Evolutionary conservation across 1,140 invertebrate genomes (phyloP), one percentile per base, ranked within the genome.

Genomic region (Aphaenogaster ashmeadi): DNA sequence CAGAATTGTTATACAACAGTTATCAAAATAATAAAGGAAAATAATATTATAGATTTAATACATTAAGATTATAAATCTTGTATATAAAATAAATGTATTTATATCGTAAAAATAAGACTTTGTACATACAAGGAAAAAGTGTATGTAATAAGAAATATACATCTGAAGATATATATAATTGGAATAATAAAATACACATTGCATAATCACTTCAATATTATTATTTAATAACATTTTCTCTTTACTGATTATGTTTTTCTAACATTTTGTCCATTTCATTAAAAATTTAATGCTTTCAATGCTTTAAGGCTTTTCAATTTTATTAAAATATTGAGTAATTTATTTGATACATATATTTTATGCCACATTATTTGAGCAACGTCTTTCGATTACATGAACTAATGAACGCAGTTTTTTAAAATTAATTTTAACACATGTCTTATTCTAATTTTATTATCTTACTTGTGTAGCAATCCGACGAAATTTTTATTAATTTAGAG

Each of bases 41-140:
- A 62, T 60, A 62, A 62, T 27, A 77, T 78, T n/a, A 56, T 27
- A 79, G 7, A 21, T 64, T 79, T 66, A 66, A 52, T 33, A 4
- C 8, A 4, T 62, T 78, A 60, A 21, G 3, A n/a, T 66, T 38
- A 38, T 41, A 21, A 41, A 18, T 33, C 8, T 66, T 66, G 36
- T 66, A 41, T 5, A 41, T 66, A 21, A 66, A 41, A 9, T 56
- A 27, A 8, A 44, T 56, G 33, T 18, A 38, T 9, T 66, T 66
- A 18, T 21, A 66, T 66, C 3, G 3, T 66, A 66, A 66, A 64
- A 64, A 18, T 36, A 18, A 41, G 18, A 41, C 8, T 66, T 9
- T 66, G 18, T n/a, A 66, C n/a, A 41, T 5, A 21, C n/a, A 21
- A 21, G n/a, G 11, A 21, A 8, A 64, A 38, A 64, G 33, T 62